Percentiles rank a stretch among this genome's conserved stretches.
phyloP scores from a whole-genome alignment of 2,113 vertebrate genomes.

The Anguilla japonica region DNA sequence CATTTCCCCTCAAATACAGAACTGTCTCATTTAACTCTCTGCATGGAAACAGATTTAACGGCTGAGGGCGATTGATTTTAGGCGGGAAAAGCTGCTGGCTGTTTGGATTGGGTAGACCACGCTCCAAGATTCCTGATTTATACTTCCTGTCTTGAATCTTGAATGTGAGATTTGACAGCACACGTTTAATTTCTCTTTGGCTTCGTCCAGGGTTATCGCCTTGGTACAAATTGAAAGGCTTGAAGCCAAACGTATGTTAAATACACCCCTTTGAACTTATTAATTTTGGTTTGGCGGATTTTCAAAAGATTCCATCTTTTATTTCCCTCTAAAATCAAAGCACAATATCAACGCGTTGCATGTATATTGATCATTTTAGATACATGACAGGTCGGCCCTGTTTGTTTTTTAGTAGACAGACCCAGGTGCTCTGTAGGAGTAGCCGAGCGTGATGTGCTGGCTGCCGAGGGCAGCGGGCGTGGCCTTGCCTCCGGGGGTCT shows the following conservation, averaged over 20 bases:
- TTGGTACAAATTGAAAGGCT: background rate
- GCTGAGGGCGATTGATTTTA: background rate
- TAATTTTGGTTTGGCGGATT: too few relatives aligned
- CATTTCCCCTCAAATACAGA: background rate
- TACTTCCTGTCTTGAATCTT: too few relatives aligned
- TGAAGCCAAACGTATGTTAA: background rate
- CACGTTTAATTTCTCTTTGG: background rate
- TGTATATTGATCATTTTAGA: background rate
- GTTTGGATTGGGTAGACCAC: background rate
- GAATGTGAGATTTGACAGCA: background rate
- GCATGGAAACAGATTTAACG: background rate
- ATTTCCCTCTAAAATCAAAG: too few relatives aligned
- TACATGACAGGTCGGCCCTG: background rate
- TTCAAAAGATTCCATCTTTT: too few relatives aligned
- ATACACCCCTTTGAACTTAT: too few relatives aligned
- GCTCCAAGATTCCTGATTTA: background rate
- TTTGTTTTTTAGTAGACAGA: background rate
- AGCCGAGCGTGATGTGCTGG: too few relatives aligned
- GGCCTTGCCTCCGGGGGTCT: too few relatives aligned
- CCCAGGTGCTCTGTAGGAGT: background rate
- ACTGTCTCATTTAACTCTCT: background rate
- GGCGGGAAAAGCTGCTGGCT: constrained; percentile 6
- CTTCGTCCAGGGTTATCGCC: background rate
- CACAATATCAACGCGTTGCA: background rate
- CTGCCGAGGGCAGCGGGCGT: too few relatives aligned